Percentiles rank a stretch among this genome's conserved stretches.
Evolutionary conservation across 2,113 vertebrate species (phyloP).

Genomic region (Perca fluviatilis): DNA sequence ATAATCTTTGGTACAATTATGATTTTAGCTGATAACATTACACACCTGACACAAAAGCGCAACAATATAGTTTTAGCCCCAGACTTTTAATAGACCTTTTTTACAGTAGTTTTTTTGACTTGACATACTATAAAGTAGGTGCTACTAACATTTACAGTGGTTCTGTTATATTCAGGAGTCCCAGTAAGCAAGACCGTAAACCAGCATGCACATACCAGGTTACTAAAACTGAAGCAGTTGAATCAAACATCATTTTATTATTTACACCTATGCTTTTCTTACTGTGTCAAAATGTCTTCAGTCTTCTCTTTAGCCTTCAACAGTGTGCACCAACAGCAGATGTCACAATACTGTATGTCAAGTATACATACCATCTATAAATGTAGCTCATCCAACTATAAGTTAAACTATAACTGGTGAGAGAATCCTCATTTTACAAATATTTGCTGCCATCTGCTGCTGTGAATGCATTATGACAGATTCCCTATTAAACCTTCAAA

Average conservation of each 20-base stretch:
- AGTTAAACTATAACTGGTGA: not conserved
- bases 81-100: not conserved
- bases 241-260: not conserved
- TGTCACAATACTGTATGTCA: not conserved
- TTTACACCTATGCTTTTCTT: not conserved
- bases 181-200: not conserved
- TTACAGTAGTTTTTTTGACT: not conserved
- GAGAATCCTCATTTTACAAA: not conserved
- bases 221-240: not conserved
- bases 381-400: not conserved
- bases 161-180: not conserved
- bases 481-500: not conserved
- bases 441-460: constrained; percentile 32
- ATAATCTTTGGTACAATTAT: not conserved
- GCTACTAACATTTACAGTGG: not conserved
- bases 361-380: too few species aligned
- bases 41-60: not conserved
- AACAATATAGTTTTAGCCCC: not conserved
- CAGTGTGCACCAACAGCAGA: not conserved
- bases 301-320: not conserved
- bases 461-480: not conserved
- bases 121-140: not conserved
- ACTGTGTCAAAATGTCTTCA: not conserved
- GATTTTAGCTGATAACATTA: not conserved
- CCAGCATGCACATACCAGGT: not conserved